phyloP scores from a whole-genome alignment of 2,888 invertebrate species.

The Hermaeophaga mercurialis region DNA sequence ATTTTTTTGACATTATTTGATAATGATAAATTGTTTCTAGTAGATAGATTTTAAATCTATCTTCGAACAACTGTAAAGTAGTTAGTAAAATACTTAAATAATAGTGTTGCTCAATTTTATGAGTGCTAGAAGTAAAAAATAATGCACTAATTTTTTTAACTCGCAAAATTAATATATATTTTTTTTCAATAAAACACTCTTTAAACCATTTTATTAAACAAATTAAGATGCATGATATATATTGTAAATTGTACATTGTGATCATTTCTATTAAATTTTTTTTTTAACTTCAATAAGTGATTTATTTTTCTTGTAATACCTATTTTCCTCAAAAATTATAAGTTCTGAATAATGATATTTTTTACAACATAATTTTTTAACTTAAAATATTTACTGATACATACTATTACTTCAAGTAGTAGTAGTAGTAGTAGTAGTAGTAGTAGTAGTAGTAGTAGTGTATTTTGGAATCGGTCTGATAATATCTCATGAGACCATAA shows the following conservation, averaged over 20 bases:
- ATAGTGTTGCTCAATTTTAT: conserved; percentile 21
- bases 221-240: conserved; percentile 10
- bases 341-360: too few species aligned
- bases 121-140: conserved; percentile 11
- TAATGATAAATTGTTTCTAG: too few species aligned
- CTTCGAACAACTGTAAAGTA: conserved; percentile 9
- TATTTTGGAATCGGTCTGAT: too few species aligned
- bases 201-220: background rate
- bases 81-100: conserved; percentile 12
- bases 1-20: too few species aligned
- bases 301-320: too few species aligned
- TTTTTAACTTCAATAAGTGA: conserved; percentile 7
- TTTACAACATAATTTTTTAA: too few species aligned
- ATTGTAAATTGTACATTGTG: conserved; percentile 12
- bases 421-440: too few species aligned
- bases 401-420: too few species aligned
- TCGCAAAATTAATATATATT: conserved; percentile 2
- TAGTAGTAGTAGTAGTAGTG: too few species aligned
- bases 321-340: too few species aligned
- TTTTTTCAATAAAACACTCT: background rate
- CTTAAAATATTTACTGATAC: too few species aligned
- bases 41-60: conserved; percentile 7
- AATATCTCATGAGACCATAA: too few species aligned
- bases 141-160: conserved; percentile 16
- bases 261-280: conserved; percentile 18